Conservation (phyloP, 2,113 vertebrate species). For the Mastomys natalensis region DNA sequence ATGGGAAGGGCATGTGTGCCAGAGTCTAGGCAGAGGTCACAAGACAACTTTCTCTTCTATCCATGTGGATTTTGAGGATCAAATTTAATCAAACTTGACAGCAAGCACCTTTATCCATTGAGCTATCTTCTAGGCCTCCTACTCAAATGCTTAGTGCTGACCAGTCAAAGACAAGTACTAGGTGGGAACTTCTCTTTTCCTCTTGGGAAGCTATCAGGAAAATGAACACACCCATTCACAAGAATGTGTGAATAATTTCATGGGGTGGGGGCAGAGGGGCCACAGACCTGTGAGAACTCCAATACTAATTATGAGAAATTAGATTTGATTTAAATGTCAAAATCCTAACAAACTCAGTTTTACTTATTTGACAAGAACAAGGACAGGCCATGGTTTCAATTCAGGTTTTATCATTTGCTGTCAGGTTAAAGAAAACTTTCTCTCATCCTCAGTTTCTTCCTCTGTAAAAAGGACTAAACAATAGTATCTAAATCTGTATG, state of each 20-base stretch:
- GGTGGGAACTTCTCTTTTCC: conserved; percentile 2
- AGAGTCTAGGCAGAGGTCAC: background rate
- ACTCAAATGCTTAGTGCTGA: background rate
- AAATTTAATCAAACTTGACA: background rate
- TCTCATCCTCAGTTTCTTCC: conserved; percentile 33
- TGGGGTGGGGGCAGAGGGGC: too few species aligned
- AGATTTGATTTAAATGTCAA: conserved; percentile 48
- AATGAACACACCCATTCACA: background rate
- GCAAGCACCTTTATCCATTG: background rate
- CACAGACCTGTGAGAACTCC: background rate
- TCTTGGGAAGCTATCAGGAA: background rate
- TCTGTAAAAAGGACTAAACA: conserved; percentile 54
- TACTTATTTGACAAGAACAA: conserved; percentile 48
- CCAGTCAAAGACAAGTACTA: background rate
- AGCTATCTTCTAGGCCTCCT: background rate
- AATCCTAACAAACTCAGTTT: conserved; percentile 22
- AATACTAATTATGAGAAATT: background rate
- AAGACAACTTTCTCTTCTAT: background rate
- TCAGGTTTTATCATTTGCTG: background rate
- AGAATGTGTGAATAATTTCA: background rate
- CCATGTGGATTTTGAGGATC: background rate
- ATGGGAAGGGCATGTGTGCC: background rate
- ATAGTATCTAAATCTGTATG: background rate
- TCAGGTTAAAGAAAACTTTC: conserved; percentile 18
- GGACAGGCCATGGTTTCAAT: background rate